These are phyloP conservation scores for Elmis aenea DNA, from an alignment of 2,888 invertebrate genomes.

Conservation along the genomic window DNA sequence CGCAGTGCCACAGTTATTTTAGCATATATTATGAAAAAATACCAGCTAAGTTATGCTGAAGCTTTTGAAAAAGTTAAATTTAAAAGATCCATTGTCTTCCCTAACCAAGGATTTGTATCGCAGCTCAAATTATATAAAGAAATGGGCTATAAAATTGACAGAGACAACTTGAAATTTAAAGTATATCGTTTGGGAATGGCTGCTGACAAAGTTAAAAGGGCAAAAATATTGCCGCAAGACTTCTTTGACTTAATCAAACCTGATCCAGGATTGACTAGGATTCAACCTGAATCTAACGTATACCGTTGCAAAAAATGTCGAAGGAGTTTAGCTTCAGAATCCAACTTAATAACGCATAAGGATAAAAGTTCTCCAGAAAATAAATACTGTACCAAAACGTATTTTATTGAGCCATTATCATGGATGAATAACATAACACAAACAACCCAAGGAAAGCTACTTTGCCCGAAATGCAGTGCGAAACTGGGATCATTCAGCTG, in stretches of 20 bases:
- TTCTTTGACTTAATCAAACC: constrained; percentile 72
- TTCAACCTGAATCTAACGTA: constrained; percentile 75
- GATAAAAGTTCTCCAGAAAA: constrained; percentile 41
- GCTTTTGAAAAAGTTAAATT: constrained; percentile 65
- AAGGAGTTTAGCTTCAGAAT: constrained; percentile 74
- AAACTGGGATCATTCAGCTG: constrained; percentile 90
- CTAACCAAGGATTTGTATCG: constrained; percentile 75
- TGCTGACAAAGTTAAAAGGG: constrained; percentile 75
- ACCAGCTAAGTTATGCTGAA: constrained; percentile 64
- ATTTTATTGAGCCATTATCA: constrained; percentile 83
- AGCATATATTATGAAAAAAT: constrained; percentile 83
- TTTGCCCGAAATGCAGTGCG: constrained; percentile 77
- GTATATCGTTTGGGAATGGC: constrained; percentile 72
- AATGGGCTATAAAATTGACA: constrained; percentile 71
- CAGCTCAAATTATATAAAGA: constrained; percentile 74
- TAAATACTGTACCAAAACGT: constrained; percentile 61
- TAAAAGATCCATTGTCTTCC: constrained; percentile 68
- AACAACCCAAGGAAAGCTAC: constrained; percentile 73
- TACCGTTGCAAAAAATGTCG: constrained; percentile 80
- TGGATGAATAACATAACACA: constrained; percentile 80
- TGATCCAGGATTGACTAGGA: constrained; percentile 69
- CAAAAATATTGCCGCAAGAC: constrained; percentile 75
- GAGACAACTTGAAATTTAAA: constrained; percentile 65
- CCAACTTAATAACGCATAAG: constrained; percentile 71
- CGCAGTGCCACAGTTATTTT: constrained; percentile 84